Conservation (phyloP, 2,113 vertebrate genomes). For the Saccopteryx leptura region DNA sequence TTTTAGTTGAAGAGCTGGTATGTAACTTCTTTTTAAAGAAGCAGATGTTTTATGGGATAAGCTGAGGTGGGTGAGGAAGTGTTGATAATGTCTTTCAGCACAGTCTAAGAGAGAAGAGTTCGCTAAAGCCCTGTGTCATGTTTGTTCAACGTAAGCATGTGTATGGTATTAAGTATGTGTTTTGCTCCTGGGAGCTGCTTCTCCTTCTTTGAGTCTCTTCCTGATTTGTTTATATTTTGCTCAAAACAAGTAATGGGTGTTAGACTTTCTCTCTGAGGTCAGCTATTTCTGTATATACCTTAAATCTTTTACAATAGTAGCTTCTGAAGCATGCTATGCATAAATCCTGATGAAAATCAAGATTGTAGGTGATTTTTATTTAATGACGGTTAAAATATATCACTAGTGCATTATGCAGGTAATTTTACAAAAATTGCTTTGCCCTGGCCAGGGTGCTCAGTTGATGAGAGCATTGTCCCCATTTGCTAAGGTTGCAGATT, state of each 20-base stretch:
- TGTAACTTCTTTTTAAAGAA: slow-evolving; percentile 52
- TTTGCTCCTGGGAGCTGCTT: slow-evolving; percentile 52
- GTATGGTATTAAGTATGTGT: neutral
- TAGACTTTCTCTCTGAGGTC: slow-evolving; percentile 57
- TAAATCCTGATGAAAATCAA: slow-evolving; percentile 21
- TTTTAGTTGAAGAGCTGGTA: slow-evolving; percentile 28
- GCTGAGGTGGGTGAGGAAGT: slow-evolving; percentile 2
- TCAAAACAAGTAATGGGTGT: slow-evolving; percentile 61
- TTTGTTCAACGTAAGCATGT: neutral
- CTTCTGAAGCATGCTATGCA: slow-evolving; percentile 25
- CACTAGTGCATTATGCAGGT: neutral
- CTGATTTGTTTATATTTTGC: slow-evolving; percentile 47
- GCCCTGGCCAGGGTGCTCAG: no score
- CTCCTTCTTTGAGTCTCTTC: slow-evolving; percentile 29
- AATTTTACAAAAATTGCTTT: slow-evolving; percentile 32
- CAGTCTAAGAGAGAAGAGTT: neutral
- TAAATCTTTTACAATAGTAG: neutral
- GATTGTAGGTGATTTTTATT: slow-evolving; percentile 41
- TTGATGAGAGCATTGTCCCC: no score
- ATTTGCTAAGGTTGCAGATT: no score
- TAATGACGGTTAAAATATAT: slow-evolving; percentile 32
- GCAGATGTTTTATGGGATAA: slow-evolving; percentile 47
- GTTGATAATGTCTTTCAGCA: slow-evolving; percentile 32
- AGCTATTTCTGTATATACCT: slow-evolving; percentile 55
- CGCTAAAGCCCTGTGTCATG: neutral